These are phyloP conservation scores for Drosophila santomea DNA, from an alignment of 1,140 invertebrate species.

Conservation along the genomic window DNA sequence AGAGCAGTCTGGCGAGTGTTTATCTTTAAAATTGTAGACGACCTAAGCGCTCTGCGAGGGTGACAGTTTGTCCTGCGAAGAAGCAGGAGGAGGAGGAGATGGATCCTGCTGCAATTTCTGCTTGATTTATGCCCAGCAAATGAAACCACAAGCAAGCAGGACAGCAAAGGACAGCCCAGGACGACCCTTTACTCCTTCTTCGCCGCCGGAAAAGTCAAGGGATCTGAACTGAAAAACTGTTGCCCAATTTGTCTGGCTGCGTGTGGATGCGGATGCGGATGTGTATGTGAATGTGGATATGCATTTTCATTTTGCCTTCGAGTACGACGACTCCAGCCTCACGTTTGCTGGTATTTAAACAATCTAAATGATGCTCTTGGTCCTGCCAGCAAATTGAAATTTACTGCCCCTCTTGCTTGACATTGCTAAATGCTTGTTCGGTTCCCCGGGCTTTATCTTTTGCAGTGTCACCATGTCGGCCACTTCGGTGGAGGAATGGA, in stretches of 20 bases:
- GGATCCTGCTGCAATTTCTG: slow-evolving; percentile 47
- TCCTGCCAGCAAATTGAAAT: slow-evolving; percentile 61
- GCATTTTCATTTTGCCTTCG: slow-evolving; percentile 24
- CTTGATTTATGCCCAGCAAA: slow-evolving; percentile 71
- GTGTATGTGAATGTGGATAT: slow-evolving; percentile 3
- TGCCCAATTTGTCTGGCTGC: slow-evolving; percentile 60
- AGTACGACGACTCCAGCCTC: slow-evolving; percentile 2
- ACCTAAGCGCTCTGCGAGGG: slow-evolving; percentile 29
- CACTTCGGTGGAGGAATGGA: not conserved
- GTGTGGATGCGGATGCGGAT: slow-evolving; percentile 10
- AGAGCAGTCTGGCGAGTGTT: slow-evolving; percentile 45
- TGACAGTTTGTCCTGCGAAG: slow-evolving; percentile 21
- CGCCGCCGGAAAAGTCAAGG: slow-evolving; percentile 8
- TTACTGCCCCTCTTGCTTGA: slow-evolving; percentile 40
- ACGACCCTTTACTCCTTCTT: slow-evolving; percentile 2
- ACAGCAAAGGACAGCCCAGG: not conserved
- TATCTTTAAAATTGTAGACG: slow-evolving; percentile 66
- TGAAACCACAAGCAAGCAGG: slow-evolving; percentile 54
- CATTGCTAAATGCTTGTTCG: slow-evolving; percentile 46
- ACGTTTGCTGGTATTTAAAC: slow-evolving; percentile 57
- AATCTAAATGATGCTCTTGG: slow-evolving; percentile 52
- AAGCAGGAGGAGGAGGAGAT: not conserved
- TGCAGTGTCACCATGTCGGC: slow-evolving; percentile 20
- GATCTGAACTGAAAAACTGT: slow-evolving; percentile 48
- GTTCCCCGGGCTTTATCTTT: slow-evolving; percentile 17